These are phyloP conservation scores for Gymnosoma rotundatum DNA, from an alignment of 2,888 invertebrate genomes.

Conservation along the genomic window DNA sequence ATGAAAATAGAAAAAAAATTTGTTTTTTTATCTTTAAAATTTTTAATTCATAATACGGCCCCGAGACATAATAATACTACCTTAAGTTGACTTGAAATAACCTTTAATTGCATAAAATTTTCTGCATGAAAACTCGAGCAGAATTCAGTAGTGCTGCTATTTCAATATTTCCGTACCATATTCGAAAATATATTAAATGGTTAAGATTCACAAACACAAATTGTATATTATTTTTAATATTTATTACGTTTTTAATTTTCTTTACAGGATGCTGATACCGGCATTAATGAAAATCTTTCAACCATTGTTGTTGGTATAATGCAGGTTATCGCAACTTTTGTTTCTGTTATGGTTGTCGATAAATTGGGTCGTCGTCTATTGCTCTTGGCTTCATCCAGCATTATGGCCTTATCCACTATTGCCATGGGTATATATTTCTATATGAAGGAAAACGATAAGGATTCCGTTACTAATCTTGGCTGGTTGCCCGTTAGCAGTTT, in stretches of 20 bases:
- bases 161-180: too few species aligned
- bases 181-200: too few species aligned
- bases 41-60: too few species aligned
- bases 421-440: slow-evolving; percentile 89
- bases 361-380: slow-evolving; percentile 90
- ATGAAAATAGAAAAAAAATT: too few species aligned
- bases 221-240: too few species aligned
- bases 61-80: too few species aligned
- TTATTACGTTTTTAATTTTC: slow-evolving; percentile 24
- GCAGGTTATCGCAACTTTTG: slow-evolving; percentile 87
- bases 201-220: too few species aligned
- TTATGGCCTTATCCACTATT: slow-evolving; percentile 88
- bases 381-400: slow-evolving; percentile 87
- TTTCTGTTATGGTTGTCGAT: slow-evolving; percentile 91
- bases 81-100: too few species aligned
- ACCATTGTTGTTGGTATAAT: slow-evolving; percentile 92
- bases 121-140: too few species aligned
- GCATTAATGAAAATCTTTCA: slow-evolving; percentile 84
- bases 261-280: slow-evolving; percentile 78
- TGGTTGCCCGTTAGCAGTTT: slow-evolving; percentile 90
- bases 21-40: too few species aligned
- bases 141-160: too few species aligned
- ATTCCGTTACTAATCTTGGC: slow-evolving; percentile 84
- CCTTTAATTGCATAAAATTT: too few species aligned
- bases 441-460: slow-evolving; percentile 77